phyloP scores from a whole-genome alignment of 2,888 invertebrate species.

The Thera britannica region DNA sequence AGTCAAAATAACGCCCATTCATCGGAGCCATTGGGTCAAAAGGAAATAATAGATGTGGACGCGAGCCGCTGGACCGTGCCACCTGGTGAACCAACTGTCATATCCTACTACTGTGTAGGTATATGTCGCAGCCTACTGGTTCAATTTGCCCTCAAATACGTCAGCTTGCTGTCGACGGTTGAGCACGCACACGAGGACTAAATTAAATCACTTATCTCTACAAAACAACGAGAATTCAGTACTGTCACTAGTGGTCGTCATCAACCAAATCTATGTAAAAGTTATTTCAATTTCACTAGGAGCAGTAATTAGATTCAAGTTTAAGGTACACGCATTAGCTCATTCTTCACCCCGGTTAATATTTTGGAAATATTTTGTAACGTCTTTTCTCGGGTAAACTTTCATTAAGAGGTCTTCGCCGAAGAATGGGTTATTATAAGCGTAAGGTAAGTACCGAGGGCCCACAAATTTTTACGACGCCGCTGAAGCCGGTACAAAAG shows the following conservation, averaged over 20 bases:
- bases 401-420: slow-evolving; percentile 21
- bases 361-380: slow-evolving; percentile 18
- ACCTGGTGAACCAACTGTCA: neutral
- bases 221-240: too few relatives aligned
- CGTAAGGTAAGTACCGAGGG: slow-evolving; percentile 40
- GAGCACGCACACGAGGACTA: too few relatives aligned
- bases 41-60: slow-evolving; percentile 27
- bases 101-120: neutral
- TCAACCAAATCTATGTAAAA: too few relatives aligned
- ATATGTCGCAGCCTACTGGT: too few relatives aligned
- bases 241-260: too few relatives aligned
- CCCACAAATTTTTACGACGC: slow-evolving; percentile 50
- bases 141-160: too few relatives aligned
- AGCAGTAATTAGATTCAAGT: neutral
- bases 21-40: slow-evolving; percentile 19
- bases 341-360: neutral
- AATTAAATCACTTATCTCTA: too few relatives aligned
- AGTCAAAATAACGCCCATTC: slow-evolving; percentile 23
- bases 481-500: slow-evolving; percentile 45
- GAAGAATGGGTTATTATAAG: slow-evolving; percentile 37
- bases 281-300: too few relatives aligned
- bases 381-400: slow-evolving; percentile 16
- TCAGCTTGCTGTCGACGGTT: too few relatives aligned
- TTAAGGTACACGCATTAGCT: neutral
- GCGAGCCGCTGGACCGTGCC: slow-evolving; percentile 11